phyloP scores from a whole-genome alignment of 2,888 invertebrate genomes.

The Therioaphis trifolii region DNA sequence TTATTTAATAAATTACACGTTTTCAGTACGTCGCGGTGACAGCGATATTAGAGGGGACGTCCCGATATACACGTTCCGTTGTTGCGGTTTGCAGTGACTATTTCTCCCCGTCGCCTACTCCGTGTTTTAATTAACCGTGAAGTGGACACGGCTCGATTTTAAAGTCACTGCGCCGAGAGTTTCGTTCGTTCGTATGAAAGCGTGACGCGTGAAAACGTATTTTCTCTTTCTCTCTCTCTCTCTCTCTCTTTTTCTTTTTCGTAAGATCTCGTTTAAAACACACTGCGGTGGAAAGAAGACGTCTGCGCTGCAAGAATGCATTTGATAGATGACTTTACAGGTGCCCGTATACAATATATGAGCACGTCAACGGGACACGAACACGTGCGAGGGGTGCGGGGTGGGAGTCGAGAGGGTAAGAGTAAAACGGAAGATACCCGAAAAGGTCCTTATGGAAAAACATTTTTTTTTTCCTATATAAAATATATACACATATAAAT shows the following conservation, averaged over 20 bases:
- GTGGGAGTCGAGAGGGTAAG: not conserved
- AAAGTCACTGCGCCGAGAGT: not conserved
- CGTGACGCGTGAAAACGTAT: too few relatives aligned
- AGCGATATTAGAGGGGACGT: constrained; percentile 8
- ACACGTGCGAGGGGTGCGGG: too few relatives aligned
- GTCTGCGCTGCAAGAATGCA: constrained; percentile 32
- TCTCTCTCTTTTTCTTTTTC: not conserved
- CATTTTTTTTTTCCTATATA: constrained; percentile 10
- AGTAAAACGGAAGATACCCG: not conserved
- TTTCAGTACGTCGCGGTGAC: constrained; percentile 16
- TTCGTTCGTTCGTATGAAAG: not conserved
- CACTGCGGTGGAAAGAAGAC: constrained; percentile 41
- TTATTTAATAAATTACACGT: constrained; percentile 41
- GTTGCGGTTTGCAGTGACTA: constrained; percentile 9
- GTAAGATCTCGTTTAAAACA: constrained; percentile 17
- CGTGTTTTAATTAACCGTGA: constrained; percentile 22
- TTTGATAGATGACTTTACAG: constrained; percentile 53
- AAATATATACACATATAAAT: not conserved
- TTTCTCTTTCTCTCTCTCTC: too few relatives aligned
- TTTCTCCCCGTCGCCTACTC: too few relatives aligned
- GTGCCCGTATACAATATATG: constrained; percentile 2
- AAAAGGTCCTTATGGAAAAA: constrained; percentile 42
- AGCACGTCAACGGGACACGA: not conserved
- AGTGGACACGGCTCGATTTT: not conserved
- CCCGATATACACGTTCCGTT: constrained; percentile 9